These are phyloP conservation scores for Tipula unca DNA, from an alignment of 2,888 invertebrate species.

Conservation along the genomic window DNA sequence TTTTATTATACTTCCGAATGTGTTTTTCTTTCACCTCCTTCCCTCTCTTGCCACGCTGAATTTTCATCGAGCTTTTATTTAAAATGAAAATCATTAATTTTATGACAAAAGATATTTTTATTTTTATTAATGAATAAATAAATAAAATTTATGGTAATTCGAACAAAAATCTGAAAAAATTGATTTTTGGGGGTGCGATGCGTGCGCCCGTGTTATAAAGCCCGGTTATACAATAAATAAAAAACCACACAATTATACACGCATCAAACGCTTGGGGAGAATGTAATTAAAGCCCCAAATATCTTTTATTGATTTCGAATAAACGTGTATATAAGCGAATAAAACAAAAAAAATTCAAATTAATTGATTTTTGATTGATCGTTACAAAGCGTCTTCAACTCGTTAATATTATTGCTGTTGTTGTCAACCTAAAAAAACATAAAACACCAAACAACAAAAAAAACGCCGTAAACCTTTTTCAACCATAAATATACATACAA, in stretches of 20 bases:
- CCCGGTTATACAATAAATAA: too few species aligned
- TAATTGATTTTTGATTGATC: not conserved
- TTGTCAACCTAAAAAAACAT: too few species aligned
- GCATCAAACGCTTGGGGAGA: not conserved
- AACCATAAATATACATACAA: not conserved
- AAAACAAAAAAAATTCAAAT: not conserved
- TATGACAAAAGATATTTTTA: not conserved
- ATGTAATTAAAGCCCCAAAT: not conserved
- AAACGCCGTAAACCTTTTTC: not conserved
- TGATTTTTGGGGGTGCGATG: not conserved
- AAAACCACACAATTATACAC: not conserved
- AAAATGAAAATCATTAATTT: not conserved
- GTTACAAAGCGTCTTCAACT: not conserved
- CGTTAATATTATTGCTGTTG: not conserved
- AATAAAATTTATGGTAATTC: not conserved
- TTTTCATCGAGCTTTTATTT: not conserved
- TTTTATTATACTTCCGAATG: not conserved
- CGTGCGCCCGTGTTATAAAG: not conserved
- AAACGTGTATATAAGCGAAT: not conserved
- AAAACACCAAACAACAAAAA: too few species aligned
- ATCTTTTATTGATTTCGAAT: too few species aligned
- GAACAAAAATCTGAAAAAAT: not conserved
- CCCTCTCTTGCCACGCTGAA: not conserved
- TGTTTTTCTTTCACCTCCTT: not conserved
- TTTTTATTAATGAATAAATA: not conserved